Percentiles rank a stretch among this genome's conserved stretches.
These are phyloP conservation scores for Callocephalon fimbriatum DNA, from an alignment of 2,113 vertebrate species.

Conservation along the genomic window DNA sequence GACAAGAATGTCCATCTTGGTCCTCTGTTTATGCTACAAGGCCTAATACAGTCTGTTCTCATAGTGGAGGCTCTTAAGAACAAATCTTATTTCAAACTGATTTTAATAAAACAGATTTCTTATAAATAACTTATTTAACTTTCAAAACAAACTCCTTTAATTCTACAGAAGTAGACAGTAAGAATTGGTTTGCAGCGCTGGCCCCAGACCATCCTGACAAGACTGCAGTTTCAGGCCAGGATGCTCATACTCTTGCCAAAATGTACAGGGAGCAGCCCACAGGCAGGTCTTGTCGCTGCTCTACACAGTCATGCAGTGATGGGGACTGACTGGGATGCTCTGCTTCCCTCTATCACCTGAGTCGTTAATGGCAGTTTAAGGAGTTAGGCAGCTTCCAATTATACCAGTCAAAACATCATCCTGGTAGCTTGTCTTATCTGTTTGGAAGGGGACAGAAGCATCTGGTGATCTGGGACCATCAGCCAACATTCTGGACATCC, in stretches of 20 bases:
- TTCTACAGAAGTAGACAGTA: background rate
- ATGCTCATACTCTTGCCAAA: background rate
- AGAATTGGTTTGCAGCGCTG: background rate
- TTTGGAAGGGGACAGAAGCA: background rate
- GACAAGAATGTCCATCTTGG: background rate
- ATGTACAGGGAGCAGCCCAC: background rate
- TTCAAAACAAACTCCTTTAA: slow-evolving; percentile 2
- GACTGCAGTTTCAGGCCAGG: background rate
- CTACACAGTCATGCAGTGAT: background rate
- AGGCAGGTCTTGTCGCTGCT: background rate
- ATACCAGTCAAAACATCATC: background rate
- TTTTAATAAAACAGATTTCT: slow-evolving; percentile 61
- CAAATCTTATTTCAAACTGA: slow-evolving; percentile 28
- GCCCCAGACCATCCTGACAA: background rate
- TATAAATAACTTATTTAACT: slow-evolving; percentile 24
- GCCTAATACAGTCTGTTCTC: background rate
- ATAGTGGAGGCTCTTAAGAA: slow-evolving; percentile 37
- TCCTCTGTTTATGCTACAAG: background rate
- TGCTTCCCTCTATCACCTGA: background rate
- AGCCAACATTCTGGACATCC: background rate
- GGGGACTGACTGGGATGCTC: background rate
- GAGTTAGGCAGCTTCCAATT: background rate
- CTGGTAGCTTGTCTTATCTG: background rate
- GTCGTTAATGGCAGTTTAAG: background rate
- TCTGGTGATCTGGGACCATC: background rate